These are phyloP conservation scores for Clarias gariepinus DNA, from an alignment of 2,113 vertebrate species.

Conservation along the genomic window DNA sequence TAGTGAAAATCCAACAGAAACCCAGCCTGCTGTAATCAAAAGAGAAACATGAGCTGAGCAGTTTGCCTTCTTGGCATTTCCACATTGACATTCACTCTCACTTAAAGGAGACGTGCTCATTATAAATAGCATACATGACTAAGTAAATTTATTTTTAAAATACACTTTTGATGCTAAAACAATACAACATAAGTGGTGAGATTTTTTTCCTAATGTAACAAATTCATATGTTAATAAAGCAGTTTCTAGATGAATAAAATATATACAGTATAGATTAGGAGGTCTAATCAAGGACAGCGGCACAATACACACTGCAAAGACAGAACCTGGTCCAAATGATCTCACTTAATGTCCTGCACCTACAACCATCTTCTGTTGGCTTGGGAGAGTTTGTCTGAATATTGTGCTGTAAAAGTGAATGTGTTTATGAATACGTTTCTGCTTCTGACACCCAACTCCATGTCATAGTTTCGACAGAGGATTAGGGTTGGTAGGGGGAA, in stretches of 20 bases:
- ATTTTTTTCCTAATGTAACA: neutral
- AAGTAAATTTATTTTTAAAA: neutral
- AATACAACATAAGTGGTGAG: neutral
- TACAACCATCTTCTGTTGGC: neutral
- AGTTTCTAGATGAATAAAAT: neutral
- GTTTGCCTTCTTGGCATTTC: constrained; percentile 48
- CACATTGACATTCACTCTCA: neutral
- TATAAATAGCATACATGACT: constrained; percentile 28
- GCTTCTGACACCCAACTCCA: neutral
- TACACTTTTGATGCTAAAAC: neutral
- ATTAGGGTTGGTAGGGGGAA: neutral
- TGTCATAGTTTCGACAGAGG: neutral
- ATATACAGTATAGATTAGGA: neutral
- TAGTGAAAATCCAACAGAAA: neutral
- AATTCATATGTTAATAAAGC: neutral
- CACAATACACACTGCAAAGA: neutral
- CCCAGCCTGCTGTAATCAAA: constrained; percentile 34
- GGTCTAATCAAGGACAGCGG: neutral
- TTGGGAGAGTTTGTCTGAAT: neutral
- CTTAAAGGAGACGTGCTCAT: neutral
- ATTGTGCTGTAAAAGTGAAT: neutral
- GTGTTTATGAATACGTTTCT: neutral
- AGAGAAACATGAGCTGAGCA: constrained; percentile 48
- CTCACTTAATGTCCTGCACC: neutral
- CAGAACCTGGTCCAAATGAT: neutral